Base-by-base conservation (phyloP, 2,888 invertebrate genomes). In the Cryptocephalus moraei region DNA sequence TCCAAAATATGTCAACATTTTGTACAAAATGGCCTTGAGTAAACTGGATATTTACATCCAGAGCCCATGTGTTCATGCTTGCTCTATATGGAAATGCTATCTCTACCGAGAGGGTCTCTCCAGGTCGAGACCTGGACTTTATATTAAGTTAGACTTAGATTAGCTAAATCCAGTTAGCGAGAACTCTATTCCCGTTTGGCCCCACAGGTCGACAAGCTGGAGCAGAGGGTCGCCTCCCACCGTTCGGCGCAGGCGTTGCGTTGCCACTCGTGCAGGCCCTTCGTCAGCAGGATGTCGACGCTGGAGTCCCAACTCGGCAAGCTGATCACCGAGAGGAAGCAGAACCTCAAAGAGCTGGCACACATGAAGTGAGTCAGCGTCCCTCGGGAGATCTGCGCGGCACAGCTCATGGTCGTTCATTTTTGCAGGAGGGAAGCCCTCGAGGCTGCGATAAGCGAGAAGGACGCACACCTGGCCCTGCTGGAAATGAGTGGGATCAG, bases 401-500 rank as follows among this genome's bases (percentile, higher is more conserved):
- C n/a, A 22, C 22, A 2, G 3, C 22, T 22, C 22, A 2, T 6
- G 22, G 6, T 22, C 6, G 6, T 22, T 22, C 22, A 2, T 33
- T 13, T 33, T 39, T 66, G 13, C 67, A 91, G 91, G 66, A 84
- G 88, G 71, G 90, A 92, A 70, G 83, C 90, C 44, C 71, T 92
- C 52, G 84, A 89, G 70, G 81, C 84, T 49, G 83, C 86, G 4
- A 83, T 92, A 50, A 87, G 86, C 61, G 91, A 91, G 63, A 91
- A 91, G 66, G 92, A 93, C 68, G 84, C 90, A 9, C 86, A 88
- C 68, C 79, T 93, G 59, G 91, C 89, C 1, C 75, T 90, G 52
- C 68, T 91, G 48, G 91, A 92, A 68, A 77, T 86, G 62, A 80
- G 81, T 47, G 84, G 84, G 9, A 79, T 82, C 44, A 74, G 81